Evolutionary conservation across 1,140 invertebrate species (phyloP), one percentile per base, ranked within the genome.

Genomic region (Eubasilissa regina): DNA sequence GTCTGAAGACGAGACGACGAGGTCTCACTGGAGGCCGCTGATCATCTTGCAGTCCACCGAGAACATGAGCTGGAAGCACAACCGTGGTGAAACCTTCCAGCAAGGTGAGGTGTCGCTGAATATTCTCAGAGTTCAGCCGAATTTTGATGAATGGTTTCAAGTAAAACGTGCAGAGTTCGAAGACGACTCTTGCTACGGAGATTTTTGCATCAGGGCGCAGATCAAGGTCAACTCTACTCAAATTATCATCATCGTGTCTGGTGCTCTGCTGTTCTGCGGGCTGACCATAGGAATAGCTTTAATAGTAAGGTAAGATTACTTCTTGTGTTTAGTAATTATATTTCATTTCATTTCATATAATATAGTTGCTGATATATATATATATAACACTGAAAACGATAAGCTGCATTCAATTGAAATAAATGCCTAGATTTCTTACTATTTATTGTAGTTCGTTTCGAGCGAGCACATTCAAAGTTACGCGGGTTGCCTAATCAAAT

Each of bases 181-280:
- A 12, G 79, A 81, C 7, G 82, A 83, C 44, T 48, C 73, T n/a
- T 83, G 82, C 51, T 80, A 80, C 60, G 82, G 73, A 47, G 80
- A 83, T 43, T 83, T 83, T 48, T 83, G 82, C 68, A 80, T 83
- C 21, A 77, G 82, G 53, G 75, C 79, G 12, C 79, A 83, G 60
- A 83, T 83, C 35, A 83, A 79, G 47, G 80, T 83, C 73, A 81
- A 77, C 43, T 79, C 82, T 21, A 83, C 80, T 12, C 82, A 83
- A 53, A 81, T 83, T 68, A 75, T 83, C 47, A 81, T 80, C 55
- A 81, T 83, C 47, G 75, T 83, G 3, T 70, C 73, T 9, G 68
- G 79, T 11, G 80, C 77, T 8, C n/a, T 83, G 12, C 21, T 83
- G n/a, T 79, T 83, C 58, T 81, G 80, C 35, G 44, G 78, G 9